These are phyloP conservation scores for Sarcophaga rosellei DNA, from an alignment of 2,888 invertebrate genomes.

Conservation along the genomic window DNA sequence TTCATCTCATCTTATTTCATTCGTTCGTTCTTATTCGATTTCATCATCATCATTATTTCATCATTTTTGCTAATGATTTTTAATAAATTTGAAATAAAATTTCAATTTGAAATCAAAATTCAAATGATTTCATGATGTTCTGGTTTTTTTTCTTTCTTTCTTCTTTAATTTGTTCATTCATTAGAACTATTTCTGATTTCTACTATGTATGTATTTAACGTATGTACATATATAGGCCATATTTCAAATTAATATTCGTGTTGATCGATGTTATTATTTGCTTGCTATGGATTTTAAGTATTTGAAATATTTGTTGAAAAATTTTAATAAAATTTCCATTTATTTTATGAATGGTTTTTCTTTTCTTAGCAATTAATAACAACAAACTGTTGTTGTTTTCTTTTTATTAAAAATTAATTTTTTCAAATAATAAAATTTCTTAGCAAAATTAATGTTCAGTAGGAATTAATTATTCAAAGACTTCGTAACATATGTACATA, in stretches of 20 bases:
- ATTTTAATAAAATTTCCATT: not conserved
- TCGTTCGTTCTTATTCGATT: not conserved
- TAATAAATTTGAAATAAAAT: constrained; percentile 22
- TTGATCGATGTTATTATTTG: constrained; percentile 48
- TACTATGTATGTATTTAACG: too few relatives aligned
- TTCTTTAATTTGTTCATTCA: constrained; percentile 30
- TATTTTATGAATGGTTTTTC: too few relatives aligned
- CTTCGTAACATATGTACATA: too few relatives aligned
- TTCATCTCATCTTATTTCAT: constrained; percentile 1
- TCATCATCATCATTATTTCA: constrained; percentile 45
- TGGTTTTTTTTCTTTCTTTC: too few relatives aligned
- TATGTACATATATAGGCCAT: not conserved
- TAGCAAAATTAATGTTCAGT: too few relatives aligned
- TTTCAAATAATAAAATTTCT: not conserved
- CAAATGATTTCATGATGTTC: constrained; percentile 43
- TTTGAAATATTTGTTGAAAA: constrained; percentile 10
- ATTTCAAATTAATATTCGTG: constrained; percentile 36
- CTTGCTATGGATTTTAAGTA: constrained; percentile 10
- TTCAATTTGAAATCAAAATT: constrained; percentile 18
- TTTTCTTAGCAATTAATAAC: too few relatives aligned
- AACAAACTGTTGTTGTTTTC: not conserved
- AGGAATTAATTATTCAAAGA: too few relatives aligned
- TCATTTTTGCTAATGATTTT: constrained; percentile 39
- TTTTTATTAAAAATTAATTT: not conserved
- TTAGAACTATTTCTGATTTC: not conserved